phyloP scores from a whole-genome alignment of 2,113 vertebrate species.

The Malurus elegans region DNA sequence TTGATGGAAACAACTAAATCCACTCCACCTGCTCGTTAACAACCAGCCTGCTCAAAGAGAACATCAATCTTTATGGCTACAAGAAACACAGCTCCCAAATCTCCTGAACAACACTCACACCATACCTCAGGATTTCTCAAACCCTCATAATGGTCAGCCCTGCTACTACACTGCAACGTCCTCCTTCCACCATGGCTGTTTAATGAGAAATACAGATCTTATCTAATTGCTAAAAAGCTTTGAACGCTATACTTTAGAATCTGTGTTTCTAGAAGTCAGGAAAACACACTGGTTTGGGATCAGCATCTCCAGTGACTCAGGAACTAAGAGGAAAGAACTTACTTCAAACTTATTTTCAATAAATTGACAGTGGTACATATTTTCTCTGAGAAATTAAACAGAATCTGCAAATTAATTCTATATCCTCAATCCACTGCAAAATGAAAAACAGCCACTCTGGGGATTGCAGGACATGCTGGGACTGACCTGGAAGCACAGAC shows the following conservation, averaged over 20 bases:
- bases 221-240: background rate
- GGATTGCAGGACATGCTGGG: background rate
- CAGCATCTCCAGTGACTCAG: background rate
- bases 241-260: background rate
- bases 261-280: background rate
- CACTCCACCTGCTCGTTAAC: background rate
- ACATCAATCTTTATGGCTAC: background rate
- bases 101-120: background rate
- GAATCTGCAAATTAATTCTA: background rate
- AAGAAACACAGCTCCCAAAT: background rate
- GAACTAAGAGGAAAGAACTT: background rate
- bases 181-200: background rate
- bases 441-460: background rate
- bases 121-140: background rate
- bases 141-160: background rate
- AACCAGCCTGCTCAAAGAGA: background rate
- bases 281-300: background rate
- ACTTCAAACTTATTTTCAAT: background rate
- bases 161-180: background rate
- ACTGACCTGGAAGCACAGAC: background rate
- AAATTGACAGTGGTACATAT: background rate
- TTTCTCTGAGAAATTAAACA: background rate
- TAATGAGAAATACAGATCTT: background rate
- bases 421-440: background rate
- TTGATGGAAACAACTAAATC: background rate